Evolutionary conservation across 2,797 vertebrate species (phyloP).

Genomic region (Lacerta agilis): DNA sequence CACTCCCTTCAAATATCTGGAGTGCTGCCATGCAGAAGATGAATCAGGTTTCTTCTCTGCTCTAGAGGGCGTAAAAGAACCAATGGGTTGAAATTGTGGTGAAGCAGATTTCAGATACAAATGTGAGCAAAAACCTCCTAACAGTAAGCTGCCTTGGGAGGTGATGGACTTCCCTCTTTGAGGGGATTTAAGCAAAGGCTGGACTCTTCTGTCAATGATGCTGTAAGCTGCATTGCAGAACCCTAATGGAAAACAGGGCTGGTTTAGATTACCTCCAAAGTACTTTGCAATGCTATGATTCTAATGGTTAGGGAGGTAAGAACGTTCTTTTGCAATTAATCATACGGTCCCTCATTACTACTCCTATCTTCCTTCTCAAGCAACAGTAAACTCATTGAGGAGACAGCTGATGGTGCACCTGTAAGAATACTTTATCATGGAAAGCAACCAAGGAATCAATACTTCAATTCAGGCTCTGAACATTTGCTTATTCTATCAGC

Average conservation of each 20-base stretch:
- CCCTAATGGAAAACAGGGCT: background rate
- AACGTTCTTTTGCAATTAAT: background rate
- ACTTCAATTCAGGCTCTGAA: background rate
- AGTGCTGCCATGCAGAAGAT: background rate
- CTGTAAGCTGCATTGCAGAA: background rate
- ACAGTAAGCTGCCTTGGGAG: background rate
- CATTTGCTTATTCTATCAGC: background rate
- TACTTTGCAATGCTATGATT: background rate
- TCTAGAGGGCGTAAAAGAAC: background rate
- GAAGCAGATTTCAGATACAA: background rate
- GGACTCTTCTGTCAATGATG: background rate
- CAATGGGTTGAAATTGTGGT: background rate
- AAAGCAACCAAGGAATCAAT: conserved; percentile 13
- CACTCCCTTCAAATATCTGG: no score
- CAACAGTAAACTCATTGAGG: background rate
- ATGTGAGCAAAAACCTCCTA: background rate
- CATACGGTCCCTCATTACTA: background rate
- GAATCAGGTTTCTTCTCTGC: background rate
- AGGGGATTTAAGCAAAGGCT: background rate
- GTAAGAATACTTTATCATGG: background rate
- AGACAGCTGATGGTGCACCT: background rate
- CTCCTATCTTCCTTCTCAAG: background rate
- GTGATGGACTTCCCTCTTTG: background rate
- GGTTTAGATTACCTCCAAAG: background rate
- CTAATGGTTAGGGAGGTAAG: background rate